Conservation (phyloP, 1,140 invertebrate genomes). For the Tetranychus cinnabarinus region DNA sequence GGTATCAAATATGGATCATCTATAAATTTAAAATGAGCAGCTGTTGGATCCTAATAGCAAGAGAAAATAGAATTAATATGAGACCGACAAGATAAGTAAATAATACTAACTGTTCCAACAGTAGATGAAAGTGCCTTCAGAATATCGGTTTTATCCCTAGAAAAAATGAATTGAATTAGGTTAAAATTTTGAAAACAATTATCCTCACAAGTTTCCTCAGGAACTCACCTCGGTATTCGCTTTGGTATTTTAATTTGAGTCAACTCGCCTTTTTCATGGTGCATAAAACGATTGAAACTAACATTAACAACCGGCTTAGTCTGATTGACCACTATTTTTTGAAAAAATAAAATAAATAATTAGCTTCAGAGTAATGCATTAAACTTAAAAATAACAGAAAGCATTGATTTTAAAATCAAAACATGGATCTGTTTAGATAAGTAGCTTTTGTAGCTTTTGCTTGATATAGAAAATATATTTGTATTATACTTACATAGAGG, state of each 20-base stretch:
- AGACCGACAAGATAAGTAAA: neutral
- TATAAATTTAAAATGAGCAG: slow-evolving; percentile 60
- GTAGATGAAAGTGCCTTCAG: slow-evolving; percentile 1
- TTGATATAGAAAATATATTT: no score
- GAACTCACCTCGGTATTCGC: neutral
- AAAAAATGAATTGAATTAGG: neutral
- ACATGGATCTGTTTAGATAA: no score
- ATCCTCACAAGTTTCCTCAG: neutral
- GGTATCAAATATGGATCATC: slow-evolving; percentile 74
- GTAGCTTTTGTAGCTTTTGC: no score
- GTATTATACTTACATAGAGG: no score
- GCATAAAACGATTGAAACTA: no score
- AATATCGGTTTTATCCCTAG: neutral
- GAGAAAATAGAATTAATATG: neutral
- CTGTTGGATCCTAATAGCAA: slow-evolving; percentile 34
- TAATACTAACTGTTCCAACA: neutral
- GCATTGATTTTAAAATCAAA: no score
- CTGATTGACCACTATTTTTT: no score
- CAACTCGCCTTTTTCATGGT: neutral
- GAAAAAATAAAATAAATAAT: no score
- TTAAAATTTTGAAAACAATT: neutral
- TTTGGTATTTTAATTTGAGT: neutral
- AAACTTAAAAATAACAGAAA: no score
- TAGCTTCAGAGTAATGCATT: no score
- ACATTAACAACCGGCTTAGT: no score